A percentile compares a stretch with the other conserved stretches of the same genome.
phyloP scores from a whole-genome alignment of 2,888 invertebrate genomes.

The Hirtodrosophila trivittata region DNA sequence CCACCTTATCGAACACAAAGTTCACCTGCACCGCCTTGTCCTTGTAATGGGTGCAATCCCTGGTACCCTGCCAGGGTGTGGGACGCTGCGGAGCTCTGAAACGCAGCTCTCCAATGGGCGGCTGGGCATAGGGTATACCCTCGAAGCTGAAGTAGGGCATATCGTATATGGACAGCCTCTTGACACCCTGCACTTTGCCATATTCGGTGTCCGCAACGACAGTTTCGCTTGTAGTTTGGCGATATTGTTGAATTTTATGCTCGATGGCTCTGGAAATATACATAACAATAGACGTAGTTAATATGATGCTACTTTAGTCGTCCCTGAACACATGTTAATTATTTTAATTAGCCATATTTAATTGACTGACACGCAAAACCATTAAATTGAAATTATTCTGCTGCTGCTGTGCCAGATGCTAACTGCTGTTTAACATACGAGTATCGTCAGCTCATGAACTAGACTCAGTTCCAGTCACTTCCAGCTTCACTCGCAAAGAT shows the following conservation, averaged over 20 bases:
- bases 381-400: slow-evolving; percentile 63
- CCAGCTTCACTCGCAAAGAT: no score
- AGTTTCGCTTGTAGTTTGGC: slow-evolving; percentile 77
- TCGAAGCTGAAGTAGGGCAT: slow-evolving; percentile 82
- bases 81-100: slow-evolving; percentile 84
- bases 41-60: slow-evolving; percentile 82
- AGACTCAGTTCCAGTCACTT: no score
- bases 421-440: slow-evolving; percentile 36
- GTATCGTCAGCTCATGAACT: no score
- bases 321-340: slow-evolving; percentile 55
- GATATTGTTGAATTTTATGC: slow-evolving; percentile 80
- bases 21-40: slow-evolving; percentile 81
- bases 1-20: slow-evolving; percentile 75
- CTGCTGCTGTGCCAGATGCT: slow-evolving; percentile 28
- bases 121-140: slow-evolving; percentile 83
- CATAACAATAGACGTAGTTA: slow-evolving; percentile 36
- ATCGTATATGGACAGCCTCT: slow-evolving; percentile 78
- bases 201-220: slow-evolving; percentile 80
- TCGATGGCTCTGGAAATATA: slow-evolving; percentile 73
- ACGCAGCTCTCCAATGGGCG: slow-evolving; percentile 81
- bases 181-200: slow-evolving; percentile 81
- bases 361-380: slow-evolving; percentile 26
- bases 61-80: slow-evolving; percentile 83
- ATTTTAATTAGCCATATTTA: slow-evolving; percentile 55
- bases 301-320: slow-evolving; percentile 28